Percentiles rank a stretch among this genome's conserved stretches.
phyloP scores from a whole-genome alignment of 1,140 invertebrate species.

The Heterodera schachtii region DNA sequence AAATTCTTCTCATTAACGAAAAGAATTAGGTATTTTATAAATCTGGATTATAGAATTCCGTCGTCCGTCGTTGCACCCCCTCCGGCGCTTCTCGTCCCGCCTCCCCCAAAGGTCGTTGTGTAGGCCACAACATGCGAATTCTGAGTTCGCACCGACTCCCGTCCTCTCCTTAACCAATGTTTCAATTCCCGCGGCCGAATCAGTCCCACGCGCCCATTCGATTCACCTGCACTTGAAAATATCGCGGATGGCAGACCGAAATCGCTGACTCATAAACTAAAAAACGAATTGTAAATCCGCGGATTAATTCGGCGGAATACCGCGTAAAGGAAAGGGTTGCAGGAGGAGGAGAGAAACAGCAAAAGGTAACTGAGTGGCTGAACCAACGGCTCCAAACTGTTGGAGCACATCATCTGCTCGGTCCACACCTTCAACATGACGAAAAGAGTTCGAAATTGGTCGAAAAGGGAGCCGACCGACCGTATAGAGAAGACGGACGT shows the following conservation, averaged over 20 bases:
- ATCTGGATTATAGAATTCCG: background rate
- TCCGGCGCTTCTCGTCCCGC: background rate
- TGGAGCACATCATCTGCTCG: slow-evolving; percentile 46
- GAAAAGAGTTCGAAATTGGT: slow-evolving; percentile 28
- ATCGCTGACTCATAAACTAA: slow-evolving; percentile 57
- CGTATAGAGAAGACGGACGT: slow-evolving; percentile 51
- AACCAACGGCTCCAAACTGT: slow-evolving; percentile 43
- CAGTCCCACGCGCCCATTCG: too few species aligned
- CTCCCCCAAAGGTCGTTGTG: background rate
- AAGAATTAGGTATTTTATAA: too few species aligned
- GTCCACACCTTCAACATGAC: slow-evolving; percentile 51
- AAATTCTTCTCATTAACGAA: too few species aligned
- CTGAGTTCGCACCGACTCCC: slow-evolving; percentile 43
- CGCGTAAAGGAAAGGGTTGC: slow-evolving; percentile 63
- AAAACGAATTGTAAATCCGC: background rate
- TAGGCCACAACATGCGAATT: slow-evolving; percentile 39
- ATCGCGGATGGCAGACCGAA: slow-evolving; percentile 54
- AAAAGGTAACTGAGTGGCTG: slow-evolving; percentile 60
- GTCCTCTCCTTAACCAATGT: slow-evolving; percentile 12
- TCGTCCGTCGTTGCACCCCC: background rate
- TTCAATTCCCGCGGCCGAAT: background rate
- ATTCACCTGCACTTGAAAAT: slow-evolving; percentile 51
- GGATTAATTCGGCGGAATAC: background rate
- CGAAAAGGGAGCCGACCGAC: slow-evolving; percentile 35
- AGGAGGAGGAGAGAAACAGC: slow-evolving; percentile 54